A percentile compares a stretch with the other conserved stretches of the same genome.
These are phyloP conservation scores for Elmis aenea DNA, from an alignment of 2,888 invertebrate species.

Conservation along the genomic window DNA sequence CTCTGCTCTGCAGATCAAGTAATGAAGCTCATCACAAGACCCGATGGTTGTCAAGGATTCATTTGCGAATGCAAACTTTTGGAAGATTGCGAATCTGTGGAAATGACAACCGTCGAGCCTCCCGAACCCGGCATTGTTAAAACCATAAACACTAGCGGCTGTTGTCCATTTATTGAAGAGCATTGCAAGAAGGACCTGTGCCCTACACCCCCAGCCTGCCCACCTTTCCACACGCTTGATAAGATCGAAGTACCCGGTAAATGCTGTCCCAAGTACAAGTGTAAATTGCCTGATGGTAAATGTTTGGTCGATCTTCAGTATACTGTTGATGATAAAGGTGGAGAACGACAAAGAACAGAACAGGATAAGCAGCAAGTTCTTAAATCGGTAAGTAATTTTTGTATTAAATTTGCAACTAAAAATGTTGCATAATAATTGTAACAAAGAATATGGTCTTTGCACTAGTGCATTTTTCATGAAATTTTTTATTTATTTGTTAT, in stretches of 20 bases:
- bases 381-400: slow-evolving; percentile 47
- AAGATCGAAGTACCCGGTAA: slow-evolving; percentile 31
- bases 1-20: slow-evolving; percentile 68
- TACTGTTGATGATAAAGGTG: slow-evolving; percentile 52
- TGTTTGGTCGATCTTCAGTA: slow-evolving; percentile 59
- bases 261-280: slow-evolving; percentile 65
- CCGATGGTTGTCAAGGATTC: slow-evolving; percentile 66
- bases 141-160: slow-evolving; percentile 58
- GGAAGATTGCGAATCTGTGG: slow-evolving; percentile 60
- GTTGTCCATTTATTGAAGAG: slow-evolving; percentile 61
- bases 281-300: slow-evolving; percentile 60
- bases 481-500: slow-evolving; percentile 10
- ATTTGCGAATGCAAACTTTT: slow-evolving; percentile 73
- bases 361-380: slow-evolving; percentile 49
- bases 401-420: background rate
- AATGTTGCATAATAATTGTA: too few species aligned
- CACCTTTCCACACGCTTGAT: slow-evolving; percentile 53
- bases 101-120: slow-evolving; percentile 34
- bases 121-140: slow-evolving; percentile 59
- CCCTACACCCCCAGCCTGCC: slow-evolving; percentile 56
- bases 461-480: too few species aligned
- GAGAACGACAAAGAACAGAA: slow-evolving; percentile 45
- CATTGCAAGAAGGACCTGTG: slow-evolving; percentile 62
- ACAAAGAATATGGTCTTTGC: too few species aligned
- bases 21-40: slow-evolving; percentile 59